phyloP scores from a whole-genome alignment of 2,797 vertebrate genomes.

The Gymnothorax reevesii region DNA sequence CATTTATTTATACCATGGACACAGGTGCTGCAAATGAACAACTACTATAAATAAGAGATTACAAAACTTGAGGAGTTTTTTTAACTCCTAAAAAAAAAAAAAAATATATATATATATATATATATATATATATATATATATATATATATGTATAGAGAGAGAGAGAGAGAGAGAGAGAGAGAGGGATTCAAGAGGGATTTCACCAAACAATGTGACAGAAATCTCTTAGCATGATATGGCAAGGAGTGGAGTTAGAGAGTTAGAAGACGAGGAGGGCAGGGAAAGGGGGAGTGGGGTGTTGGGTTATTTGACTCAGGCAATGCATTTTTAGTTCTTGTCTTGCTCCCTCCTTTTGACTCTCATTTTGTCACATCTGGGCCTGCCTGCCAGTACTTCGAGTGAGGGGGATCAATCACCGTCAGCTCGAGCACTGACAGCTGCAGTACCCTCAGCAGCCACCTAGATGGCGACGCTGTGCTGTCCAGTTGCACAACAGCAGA shows the following conservation, averaged over 20 bases:
- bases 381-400: conserved; percentile 4
- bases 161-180: too few relatives aligned
- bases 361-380: conserved; percentile 35
- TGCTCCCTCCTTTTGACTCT: conserved; percentile 39
- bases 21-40: neutral
- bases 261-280: neutral
- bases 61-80: too few relatives aligned
- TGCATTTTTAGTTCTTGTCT: neutral
- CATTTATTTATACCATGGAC: neutral
- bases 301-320: neutral
- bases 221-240: neutral
- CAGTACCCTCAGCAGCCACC: conserved; percentile 57
- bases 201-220: neutral
- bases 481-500: neutral
- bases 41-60: neutral
- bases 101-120: neutral
- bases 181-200: neutral
- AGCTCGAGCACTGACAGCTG: conserved; percentile 16
- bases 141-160: too few relatives aligned
- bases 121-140: too few relatives aligned
- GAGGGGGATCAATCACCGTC: conserved; percentile 46
- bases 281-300: neutral
- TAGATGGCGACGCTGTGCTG: conserved; percentile 74
- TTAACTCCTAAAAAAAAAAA: neutral
- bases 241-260: neutral